A percentile compares a stretch with the other conserved stretches of the same genome.
These are phyloP conservation scores for Pantala flavescens DNA, from an alignment of 1,140 invertebrate species.

Conservation along the genomic window DNA sequence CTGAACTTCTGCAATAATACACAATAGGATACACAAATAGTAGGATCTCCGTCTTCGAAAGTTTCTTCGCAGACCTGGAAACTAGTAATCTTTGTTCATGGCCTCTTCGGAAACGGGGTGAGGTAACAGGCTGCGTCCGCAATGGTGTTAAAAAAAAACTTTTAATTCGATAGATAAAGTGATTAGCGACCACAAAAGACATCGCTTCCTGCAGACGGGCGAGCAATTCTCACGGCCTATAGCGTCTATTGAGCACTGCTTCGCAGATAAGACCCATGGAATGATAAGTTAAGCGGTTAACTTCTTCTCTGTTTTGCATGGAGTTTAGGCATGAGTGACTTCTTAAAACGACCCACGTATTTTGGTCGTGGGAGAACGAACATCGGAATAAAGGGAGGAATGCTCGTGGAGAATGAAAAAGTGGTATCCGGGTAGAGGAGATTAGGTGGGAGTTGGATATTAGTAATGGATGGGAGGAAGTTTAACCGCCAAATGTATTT, in stretches of 20 bases:
- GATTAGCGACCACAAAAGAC: background rate
- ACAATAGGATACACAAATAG: too few relatives aligned
- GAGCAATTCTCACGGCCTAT: background rate
- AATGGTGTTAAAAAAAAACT: too few relatives aligned
- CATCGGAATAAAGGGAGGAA: background rate
- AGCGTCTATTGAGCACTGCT: background rate
- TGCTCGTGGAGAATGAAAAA: background rate
- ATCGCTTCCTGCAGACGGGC: background rate
- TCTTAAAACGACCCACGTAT: background rate
- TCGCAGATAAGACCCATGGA: background rate
- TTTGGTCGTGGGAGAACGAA: background rate
- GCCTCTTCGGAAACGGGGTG: too few relatives aligned
- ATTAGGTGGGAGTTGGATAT: background rate
- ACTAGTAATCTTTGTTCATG: too few relatives aligned
- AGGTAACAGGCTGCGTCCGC: too few relatives aligned
- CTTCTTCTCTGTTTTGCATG: background rate
- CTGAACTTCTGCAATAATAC: too few relatives aligned
- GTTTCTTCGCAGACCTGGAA: too few relatives aligned
- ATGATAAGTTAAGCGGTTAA: background rate
- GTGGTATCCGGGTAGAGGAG: background rate
- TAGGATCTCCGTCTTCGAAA: too few relatives aligned
- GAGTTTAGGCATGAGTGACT: background rate
- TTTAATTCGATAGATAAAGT: conserved; percentile 1
- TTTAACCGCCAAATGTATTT: too few relatives aligned
- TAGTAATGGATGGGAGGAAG: background rate